Evolutionary conservation across 1,140 invertebrate species (phyloP), one percentile per base, ranked within the genome.

Genomic region (Babylonia areolata): DNA sequence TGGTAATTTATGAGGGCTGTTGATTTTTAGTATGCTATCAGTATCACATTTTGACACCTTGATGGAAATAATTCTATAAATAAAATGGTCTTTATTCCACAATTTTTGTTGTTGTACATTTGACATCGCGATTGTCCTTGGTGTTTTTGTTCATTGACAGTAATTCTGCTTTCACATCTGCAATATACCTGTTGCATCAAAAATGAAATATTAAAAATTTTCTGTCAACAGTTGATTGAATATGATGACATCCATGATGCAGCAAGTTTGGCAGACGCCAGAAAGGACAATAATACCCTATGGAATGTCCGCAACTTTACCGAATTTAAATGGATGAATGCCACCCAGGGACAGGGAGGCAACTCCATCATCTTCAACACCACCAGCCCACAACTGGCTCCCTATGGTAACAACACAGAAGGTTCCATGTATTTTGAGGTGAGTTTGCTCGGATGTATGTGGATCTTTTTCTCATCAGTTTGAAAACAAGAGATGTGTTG

Each of bases 221-320:
- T 58, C 78, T 80, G 84, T 81, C 87, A 75, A 15, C 87, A 93
- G 92, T 73, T 93, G 51, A 86, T 91, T 23, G 91, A 93, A 78
- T 93, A 92, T 82, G 90, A 92, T 88, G 92, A 93, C 85, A 89
- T 87, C 2, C 17, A 87, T 75, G 91, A 93, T 83, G 69, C 78
- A n/a, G 90, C 92, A 20, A 87, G 90, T 80, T 85, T 92, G 40
- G 80, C 39, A 1, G 1, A 79, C 28, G 89, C 84, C 73, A 64
- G 81, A 42, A 12, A 86, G n/a, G 28, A 28, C 33, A 77, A 78
- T 9, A 69, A 40, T 1, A 87, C 89, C 20, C 46, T 79, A 1
- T 90, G 88, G 88, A 90, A 83, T 15, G 85, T 92, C 12, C 89
- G 87, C 35, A 84, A 90, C 39, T 91, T 93, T 20, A 82, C 12